Evolutionary conservation across 2,888 invertebrate genomes (phyloP).

Genomic region (Ormia ochracea): DNA sequence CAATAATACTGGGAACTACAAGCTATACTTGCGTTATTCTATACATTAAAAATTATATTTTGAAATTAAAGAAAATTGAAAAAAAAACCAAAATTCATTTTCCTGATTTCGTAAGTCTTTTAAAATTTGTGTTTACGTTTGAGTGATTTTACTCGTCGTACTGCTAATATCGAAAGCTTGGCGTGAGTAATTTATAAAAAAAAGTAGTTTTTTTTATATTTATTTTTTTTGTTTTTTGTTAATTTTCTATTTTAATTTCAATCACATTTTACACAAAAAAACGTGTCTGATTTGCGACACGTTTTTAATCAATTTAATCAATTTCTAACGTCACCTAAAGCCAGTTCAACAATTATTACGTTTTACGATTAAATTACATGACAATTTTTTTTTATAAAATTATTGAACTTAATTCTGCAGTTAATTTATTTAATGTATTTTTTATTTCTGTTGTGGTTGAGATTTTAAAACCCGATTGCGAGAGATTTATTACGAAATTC

Average conservation of each 20-base stretch:
- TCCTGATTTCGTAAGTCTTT: too few species aligned
- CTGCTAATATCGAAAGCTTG: too few species aligned
- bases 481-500: not conserved
- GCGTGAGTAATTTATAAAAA: too few species aligned
- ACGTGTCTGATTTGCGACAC: conserved; percentile 13
- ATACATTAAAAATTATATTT: too few species aligned
- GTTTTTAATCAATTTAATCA: not conserved
- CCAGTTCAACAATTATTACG: not conserved
- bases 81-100: too few species aligned
- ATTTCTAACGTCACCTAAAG: not conserved
- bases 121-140: too few species aligned
- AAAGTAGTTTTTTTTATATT: not conserved
- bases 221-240: not conserved
- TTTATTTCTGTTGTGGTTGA: not conserved
- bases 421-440: conserved; percentile 4
- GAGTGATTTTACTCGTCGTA: too few species aligned
- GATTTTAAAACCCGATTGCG: conserved; percentile 8
- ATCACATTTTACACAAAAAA: conserved; percentile 24
- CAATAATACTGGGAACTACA: too few species aligned
- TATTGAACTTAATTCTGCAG: conserved; percentile 24
- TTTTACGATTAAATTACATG: conserved; percentile 5
- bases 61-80: too few species aligned
- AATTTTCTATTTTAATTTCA: not conserved
- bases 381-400: not conserved
- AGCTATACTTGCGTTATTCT: too few species aligned